Evolutionary conservation across 1,140 invertebrate species (phyloP).

Genomic region (Drosophila tristis): DNA sequence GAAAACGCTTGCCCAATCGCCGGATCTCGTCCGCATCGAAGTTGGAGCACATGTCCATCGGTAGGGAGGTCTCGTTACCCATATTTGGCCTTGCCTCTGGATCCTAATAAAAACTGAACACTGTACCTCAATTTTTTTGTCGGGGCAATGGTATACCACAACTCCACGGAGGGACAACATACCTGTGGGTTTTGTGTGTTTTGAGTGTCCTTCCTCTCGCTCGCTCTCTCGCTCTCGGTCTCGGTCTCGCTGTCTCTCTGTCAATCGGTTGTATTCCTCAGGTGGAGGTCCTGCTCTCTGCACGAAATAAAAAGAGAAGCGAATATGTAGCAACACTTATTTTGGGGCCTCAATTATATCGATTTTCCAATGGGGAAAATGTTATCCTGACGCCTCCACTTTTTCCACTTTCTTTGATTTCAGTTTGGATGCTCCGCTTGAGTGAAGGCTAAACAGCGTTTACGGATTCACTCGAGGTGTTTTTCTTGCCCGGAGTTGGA

Average conservation of each 20-base stretch:
- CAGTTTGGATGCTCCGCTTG: too few species aligned
- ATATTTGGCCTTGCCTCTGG: conserved; percentile 21
- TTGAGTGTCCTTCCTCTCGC: too few species aligned
- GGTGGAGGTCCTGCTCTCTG: conserved; percentile 1
- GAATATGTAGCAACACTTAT: conserved; percentile 40
- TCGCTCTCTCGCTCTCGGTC: too few species aligned
- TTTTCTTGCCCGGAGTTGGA: too few species aligned
- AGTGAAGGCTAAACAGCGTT: too few species aligned
- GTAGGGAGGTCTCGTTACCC: conserved; percentile 99
- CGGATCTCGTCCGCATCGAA: conserved; percentile 99
- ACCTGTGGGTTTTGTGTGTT: too few species aligned
- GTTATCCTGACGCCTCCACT: conserved; percentile 7
- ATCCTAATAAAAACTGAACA: too few species aligned
- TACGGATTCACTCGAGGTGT: too few species aligned
- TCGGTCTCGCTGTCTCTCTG: too few species aligned
- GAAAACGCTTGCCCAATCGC: conserved; percentile 97
- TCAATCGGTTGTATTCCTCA: not conserved
- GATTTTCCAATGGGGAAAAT: conserved; percentile 47
- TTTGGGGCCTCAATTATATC: conserved; percentile 47
- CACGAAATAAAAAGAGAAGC: conserved; percentile 6
- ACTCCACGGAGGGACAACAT: too few species aligned
- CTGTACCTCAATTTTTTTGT: not conserved
- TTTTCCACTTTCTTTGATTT: not conserved
- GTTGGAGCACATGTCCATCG: conserved; percentile 99
- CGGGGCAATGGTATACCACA: not conserved